Evolutionary conservation across 2,888 invertebrate species (phyloP).

Genomic region (Trichogramma evanescens): DNA sequence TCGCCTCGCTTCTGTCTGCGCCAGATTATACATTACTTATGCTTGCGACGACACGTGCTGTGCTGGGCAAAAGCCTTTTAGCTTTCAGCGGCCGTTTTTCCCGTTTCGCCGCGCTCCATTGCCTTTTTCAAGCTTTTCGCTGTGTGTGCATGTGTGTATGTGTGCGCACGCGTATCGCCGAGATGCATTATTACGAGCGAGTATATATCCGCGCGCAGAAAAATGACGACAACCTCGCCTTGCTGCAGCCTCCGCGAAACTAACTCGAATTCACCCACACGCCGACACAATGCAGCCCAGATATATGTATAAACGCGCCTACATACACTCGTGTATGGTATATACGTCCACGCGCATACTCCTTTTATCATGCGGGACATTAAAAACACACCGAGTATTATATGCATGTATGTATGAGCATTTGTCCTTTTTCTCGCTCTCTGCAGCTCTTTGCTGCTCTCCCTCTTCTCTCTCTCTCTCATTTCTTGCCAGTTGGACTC

Average conservation of each 20-base stretch:
- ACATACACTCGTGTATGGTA: constrained; percentile 12
- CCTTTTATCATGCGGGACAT: constrained; percentile 5
- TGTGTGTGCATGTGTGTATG: too few species aligned
- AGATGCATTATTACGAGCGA: not conserved
- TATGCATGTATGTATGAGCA: not conserved
- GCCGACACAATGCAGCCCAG: not conserved
- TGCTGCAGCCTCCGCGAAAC: constrained; percentile 3
- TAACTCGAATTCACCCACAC: not conserved
- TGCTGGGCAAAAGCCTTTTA: too few species aligned
- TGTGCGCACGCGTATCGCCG: not conserved
- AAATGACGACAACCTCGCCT: not conserved
- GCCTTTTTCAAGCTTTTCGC: not conserved
- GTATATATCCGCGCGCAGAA: not conserved
- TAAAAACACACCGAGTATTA: not conserved
- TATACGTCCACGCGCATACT: constrained; percentile 5
- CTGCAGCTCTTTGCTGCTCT: constrained; percentile 4
- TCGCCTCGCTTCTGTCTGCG: not conserved
- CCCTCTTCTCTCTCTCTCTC: not conserved
- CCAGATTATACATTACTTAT: not conserved
- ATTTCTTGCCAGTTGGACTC: not conserved
- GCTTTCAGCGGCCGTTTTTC: not conserved
- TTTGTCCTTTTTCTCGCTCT: not conserved
- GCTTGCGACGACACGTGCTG: too few species aligned
- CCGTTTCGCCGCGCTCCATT: not conserved
- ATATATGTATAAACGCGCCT: constrained; percentile 3